Evolutionary conservation across 2,888 invertebrate genomes (phyloP).

Genomic region (Diloba caeruleocephala): DNA sequence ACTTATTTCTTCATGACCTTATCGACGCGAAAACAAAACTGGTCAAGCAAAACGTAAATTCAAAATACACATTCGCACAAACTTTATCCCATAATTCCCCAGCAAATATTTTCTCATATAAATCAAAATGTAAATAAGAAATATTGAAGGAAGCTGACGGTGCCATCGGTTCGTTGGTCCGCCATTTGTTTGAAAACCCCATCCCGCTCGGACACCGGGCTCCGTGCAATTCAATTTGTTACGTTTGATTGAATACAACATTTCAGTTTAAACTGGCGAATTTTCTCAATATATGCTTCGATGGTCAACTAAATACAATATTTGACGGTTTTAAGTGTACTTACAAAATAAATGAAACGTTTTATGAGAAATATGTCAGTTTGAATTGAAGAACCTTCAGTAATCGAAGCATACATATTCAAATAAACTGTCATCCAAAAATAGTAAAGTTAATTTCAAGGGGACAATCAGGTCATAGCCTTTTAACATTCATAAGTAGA

Average conservation of each 20-base stretch:
- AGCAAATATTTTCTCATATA: slow-evolving; percentile 39
- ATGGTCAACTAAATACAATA: background rate
- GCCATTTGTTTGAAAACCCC: slow-evolving; percentile 71
- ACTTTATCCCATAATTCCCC: slow-evolving; percentile 16
- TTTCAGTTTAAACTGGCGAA: slow-evolving; percentile 42
- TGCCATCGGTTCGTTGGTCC: slow-evolving; percentile 67
- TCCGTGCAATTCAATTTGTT: slow-evolving; percentile 64
- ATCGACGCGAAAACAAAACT: background rate
- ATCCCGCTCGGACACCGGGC: slow-evolving; percentile 57
- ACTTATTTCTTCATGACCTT: no score
- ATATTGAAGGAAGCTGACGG: slow-evolving; percentile 48
- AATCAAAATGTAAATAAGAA: slow-evolving; percentile 51
- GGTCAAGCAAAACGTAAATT: background rate
- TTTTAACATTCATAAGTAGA: no score
- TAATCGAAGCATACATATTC: no score
- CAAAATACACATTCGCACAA: background rate
- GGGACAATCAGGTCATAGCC: no score
- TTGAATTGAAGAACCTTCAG: no score
- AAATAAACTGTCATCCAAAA: no score
- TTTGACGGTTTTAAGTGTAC: no score
- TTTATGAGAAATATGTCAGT: no score
- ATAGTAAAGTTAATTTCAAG: no score
- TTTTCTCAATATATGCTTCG: slow-evolving; percentile 33
- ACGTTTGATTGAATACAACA: slow-evolving; percentile 55
- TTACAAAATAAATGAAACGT: no score